Percentiles rank a stretch among this genome's conserved stretches.
phyloP scores from a whole-genome alignment of 2,797 vertebrate species.

The Loriculus beryllinus region DNA sequence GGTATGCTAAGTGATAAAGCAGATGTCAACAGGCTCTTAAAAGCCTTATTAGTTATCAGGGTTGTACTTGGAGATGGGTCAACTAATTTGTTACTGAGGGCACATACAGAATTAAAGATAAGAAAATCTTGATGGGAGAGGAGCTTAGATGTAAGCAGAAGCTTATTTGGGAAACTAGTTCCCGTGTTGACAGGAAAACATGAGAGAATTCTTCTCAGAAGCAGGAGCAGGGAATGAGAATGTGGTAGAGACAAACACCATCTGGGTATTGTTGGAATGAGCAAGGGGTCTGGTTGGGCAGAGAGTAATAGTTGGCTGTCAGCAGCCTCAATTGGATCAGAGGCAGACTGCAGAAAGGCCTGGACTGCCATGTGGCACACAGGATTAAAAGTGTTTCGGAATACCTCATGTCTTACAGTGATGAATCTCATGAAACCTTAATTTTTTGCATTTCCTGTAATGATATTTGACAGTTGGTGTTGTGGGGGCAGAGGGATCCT shows the following conservation, averaged over 20 bases:
- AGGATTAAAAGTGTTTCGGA: background rate
- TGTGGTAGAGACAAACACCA: background rate
- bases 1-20: background rate
- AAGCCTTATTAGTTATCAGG: background rate
- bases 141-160: background rate
- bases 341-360: background rate
- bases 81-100: background rate
- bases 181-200: background rate
- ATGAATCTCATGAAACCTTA: background rate
- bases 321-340: background rate
- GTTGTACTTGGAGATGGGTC: background rate
- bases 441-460: background rate
- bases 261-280: background rate
- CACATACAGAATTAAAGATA: background rate
- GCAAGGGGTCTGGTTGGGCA: background rate
- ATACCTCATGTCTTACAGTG: fast-evolving
- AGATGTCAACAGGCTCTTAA: background rate
- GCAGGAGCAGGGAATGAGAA: background rate
- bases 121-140: background rate
- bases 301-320: background rate
- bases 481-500: background rate
- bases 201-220: background rate
- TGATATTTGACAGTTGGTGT: background rate
- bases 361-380: background rate
- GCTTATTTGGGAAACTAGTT: background rate